Percentiles rank a stretch among this genome's conserved stretches.
phyloP scores from a whole-genome alignment of 2,113 vertebrate species.

The Ceyx margarethae region DNA sequence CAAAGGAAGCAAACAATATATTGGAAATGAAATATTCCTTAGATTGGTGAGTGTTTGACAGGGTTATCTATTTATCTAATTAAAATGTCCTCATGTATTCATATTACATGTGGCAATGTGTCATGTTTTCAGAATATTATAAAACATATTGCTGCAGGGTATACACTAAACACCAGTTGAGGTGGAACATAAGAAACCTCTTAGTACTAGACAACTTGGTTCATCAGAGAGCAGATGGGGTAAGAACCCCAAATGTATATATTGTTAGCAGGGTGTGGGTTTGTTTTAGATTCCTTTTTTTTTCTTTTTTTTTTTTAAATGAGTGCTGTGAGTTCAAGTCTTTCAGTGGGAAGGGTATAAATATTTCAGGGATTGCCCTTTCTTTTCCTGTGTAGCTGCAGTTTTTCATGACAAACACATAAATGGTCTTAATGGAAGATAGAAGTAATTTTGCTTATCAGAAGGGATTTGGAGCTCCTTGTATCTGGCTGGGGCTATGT shows the following conservation, averaged over 20 bases:
- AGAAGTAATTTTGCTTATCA: background rate
- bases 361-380: background rate
- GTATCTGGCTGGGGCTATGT: background rate
- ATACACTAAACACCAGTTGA: background rate
- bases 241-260: background rate
- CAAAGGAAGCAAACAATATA: background rate
- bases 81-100: background rate
- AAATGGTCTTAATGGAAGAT: background rate
- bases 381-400: background rate
- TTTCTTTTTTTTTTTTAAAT: background rate
- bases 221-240: background rate
- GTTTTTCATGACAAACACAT: background rate
- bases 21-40: background rate
- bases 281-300: background rate
- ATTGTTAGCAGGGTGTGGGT: background rate
- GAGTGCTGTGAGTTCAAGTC: background rate
- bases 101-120: background rate
- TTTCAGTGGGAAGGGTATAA: background rate
- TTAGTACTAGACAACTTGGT: background rate
- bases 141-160: background rate
- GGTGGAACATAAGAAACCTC: background rate
- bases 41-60: background rate
- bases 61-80: background rate
- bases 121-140: background rate
- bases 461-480: background rate